Base-by-base conservation (phyloP, 2,888 invertebrate genomes). In the Chouioia cunea region DNA sequence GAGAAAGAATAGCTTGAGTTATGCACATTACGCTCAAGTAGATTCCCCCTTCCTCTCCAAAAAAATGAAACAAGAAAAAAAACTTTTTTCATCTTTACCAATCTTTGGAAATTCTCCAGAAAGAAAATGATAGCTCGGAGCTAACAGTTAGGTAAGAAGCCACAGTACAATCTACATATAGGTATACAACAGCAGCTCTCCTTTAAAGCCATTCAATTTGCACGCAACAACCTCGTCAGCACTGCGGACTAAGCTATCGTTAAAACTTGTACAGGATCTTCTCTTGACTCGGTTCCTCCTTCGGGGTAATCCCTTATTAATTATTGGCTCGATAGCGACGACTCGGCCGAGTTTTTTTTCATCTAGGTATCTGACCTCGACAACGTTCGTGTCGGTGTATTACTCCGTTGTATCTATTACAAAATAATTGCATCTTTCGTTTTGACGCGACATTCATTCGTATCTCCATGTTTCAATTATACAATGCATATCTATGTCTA, bases 131-230 rank as follows among this genome's bases (percentile, higher is more conserved):
- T 46, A 18, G 54, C 54, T 54, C 14, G 14, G 23, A 14, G 44
- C 36, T 53, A 64, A 54, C 27, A 23, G 54, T 20, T 43, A 18
- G 50, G 36, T 50, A 62, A 62, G 60, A 20, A 50, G 50, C 60
- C 60, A n/a, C 36, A 3, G 36, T 6, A 12, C 36, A 36, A 1
- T 1, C 36, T 36, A 18, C 18, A 18, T 43, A 18, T 57, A 22
- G 16, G n/a, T 43, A 50, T 20, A 22, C 20, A 43, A 8, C 15
- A 23, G 36, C 14, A 48, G 58, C 64, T 64, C 52, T n/a, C 58
- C 69, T 70, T 70, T 64, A 70, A 59, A 46, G 58, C 64, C 69
- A 64, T 70, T 70, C 58, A 64, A 63, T 70, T 70, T 70, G 58
- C 69, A 64, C 64, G 69, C 64, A 58, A 64, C 69, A 58, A 63